These are phyloP conservation scores for Pristionchus entomophagus DNA, from an alignment of 2,888 invertebrate genomes.

Conservation along the genomic window DNA sequence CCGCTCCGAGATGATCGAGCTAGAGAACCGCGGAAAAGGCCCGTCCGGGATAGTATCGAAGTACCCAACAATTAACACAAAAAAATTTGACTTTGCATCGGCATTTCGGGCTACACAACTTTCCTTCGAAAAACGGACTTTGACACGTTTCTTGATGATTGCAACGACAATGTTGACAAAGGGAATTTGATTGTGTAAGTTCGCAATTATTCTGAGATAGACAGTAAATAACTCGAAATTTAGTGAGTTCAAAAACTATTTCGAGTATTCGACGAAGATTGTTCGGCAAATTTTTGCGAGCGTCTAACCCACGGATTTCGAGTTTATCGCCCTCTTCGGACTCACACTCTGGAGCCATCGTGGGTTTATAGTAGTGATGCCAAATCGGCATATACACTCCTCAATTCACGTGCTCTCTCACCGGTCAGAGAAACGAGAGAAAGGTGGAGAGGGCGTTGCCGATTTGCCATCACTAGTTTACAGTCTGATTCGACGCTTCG, in stretches of 20 bases:
- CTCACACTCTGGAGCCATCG: neutral
- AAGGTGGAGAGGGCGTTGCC: no score
- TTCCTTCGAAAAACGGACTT: neutral
- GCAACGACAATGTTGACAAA: neutral
- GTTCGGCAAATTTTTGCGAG: neutral
- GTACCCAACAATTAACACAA: no score
- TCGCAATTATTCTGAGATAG: neutral
- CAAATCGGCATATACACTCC: no score
- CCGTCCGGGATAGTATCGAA: no score
- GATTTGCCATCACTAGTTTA: no score
- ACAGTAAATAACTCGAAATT: neutral
- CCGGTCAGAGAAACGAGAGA: no score
- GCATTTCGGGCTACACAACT: neutral
- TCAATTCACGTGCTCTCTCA: no score
- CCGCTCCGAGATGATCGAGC: no score
- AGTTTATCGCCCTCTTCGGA: neutral
- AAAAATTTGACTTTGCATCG: neutral
- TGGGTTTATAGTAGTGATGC: no score
- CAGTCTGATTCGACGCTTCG: no score
- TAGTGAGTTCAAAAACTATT: neutral
- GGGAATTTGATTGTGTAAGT: neutral
- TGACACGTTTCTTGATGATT: neutral
- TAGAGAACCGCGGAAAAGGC: no score
- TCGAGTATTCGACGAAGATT: neutral
- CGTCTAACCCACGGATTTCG: neutral